These are phyloP conservation scores for Apis florea DNA, from an alignment of 1,140 invertebrate genomes.

Conservation along the genomic window DNA sequence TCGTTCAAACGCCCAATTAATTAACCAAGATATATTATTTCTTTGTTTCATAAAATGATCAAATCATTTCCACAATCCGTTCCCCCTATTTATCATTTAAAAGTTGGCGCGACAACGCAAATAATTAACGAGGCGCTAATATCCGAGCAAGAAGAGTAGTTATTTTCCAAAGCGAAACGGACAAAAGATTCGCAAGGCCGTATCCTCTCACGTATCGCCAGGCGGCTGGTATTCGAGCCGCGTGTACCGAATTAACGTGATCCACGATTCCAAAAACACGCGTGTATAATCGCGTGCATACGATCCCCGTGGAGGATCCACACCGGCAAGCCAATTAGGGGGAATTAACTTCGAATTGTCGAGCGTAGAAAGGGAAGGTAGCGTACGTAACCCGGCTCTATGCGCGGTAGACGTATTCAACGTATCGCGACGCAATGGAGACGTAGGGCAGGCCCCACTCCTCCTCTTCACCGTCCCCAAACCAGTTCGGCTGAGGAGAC, in stretches of 20 bases:
- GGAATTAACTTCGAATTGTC: slow-evolving; percentile 64
- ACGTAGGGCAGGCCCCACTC: slow-evolving; percentile 5
- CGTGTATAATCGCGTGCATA: not conserved
- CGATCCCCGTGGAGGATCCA: slow-evolving; percentile 2
- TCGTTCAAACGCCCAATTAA: not conserved
- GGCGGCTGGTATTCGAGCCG: not conserved
- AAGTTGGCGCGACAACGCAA: too few species aligned
- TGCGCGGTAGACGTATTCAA: slow-evolving; percentile 41
- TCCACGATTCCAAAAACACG: slow-evolving; percentile 2
- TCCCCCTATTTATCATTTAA: too few species aligned
- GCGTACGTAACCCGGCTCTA: not conserved
- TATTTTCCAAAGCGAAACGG: too few species aligned
- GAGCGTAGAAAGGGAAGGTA: slow-evolving; percentile 52
- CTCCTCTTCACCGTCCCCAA: too few species aligned
- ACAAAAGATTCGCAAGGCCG: too few species aligned
- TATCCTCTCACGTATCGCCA: too few species aligned
- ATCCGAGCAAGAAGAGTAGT: too few species aligned
- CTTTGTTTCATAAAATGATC: not conserved
- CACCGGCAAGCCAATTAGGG: slow-evolving; percentile 58
- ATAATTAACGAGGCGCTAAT: too few species aligned
- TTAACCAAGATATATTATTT: not conserved
- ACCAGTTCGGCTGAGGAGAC: not conserved
- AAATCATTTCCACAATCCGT: too few species aligned
- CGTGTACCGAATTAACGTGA: not conserved
- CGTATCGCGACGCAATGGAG: slow-evolving; percentile 52